These are phyloP conservation scores for Leistus spinibarbis DNA, from an alignment of 2,888 invertebrate genomes.

Conservation along the genomic window DNA sequence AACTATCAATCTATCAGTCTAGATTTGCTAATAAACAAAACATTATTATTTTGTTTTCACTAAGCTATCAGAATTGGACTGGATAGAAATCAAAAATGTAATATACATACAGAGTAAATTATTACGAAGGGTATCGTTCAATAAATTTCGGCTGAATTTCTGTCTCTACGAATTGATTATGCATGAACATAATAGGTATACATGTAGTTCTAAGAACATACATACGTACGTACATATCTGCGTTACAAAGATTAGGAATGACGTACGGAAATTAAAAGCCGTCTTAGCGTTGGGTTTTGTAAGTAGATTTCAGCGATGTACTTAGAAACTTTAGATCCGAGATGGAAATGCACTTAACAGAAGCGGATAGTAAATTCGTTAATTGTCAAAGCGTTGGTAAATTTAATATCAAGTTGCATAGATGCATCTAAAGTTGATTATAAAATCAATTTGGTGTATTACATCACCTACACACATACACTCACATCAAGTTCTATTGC, in stretches of 20 bases:
- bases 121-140: too few species aligned
- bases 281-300: conserved; percentile 34
- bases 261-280: conserved; percentile 35
- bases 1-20: too few species aligned
- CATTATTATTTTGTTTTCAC: too few species aligned
- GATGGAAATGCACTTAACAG: conserved; percentile 36
- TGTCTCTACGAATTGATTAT: too few species aligned
- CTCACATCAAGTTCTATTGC: background rate
- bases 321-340: conserved; percentile 33
- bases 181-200: background rate
- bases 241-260: conserved; percentile 19
- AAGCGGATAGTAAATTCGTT: conserved; percentile 32
- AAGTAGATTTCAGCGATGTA: conserved; percentile 26
- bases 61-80: too few species aligned
- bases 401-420: conserved; percentile 36
- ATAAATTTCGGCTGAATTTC: too few species aligned
- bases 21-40: too few species aligned
- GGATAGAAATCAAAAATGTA: too few species aligned
- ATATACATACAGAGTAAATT: too few species aligned
- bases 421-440: conserved; percentile 35
- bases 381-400: conserved; percentile 33
- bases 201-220: background rate
- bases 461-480: too few species aligned
- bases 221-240: background rate
- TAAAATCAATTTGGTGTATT: conserved; percentile 30